Percentiles rank a stretch among this genome's conserved stretches.
Conservation (phyloP, 2,797 vertebrate species). For the Coreius guichenoti region DNA sequence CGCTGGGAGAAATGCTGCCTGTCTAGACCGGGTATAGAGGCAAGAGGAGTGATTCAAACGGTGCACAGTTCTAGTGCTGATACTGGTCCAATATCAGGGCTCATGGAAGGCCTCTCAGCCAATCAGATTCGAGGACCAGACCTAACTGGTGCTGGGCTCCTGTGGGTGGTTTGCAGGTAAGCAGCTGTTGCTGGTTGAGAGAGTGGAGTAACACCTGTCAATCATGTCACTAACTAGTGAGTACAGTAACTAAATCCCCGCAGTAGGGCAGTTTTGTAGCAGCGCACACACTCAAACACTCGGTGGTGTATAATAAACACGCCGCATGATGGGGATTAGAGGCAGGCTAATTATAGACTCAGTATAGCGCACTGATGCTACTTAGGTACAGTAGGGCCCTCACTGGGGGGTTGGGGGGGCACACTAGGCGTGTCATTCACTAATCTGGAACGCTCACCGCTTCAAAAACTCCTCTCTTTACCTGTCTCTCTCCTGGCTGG, state of each 20-base stretch:
- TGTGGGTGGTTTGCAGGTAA: conserved; percentile 3
- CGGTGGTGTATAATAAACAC: conserved; percentile 47
- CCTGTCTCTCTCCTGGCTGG: conserved; percentile 26
- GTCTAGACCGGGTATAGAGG: too few relatives aligned
- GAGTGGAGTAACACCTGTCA: conserved; percentile 49
- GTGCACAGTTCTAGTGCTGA: too few relatives aligned
- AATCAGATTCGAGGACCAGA: neutral
- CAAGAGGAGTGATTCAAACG: too few relatives aligned
- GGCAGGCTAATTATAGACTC: conserved; percentile 54
- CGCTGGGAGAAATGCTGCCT: too few relatives aligned
- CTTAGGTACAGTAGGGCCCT: conserved; percentile 16
- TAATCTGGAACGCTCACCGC: conserved; percentile 4
- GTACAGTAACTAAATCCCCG: conserved; percentile 41
- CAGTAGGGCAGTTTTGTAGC: conserved; percentile 20
- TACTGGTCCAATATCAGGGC: too few relatives aligned
- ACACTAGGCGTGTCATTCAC: conserved; percentile 51
- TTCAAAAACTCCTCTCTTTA: conserved; percentile 23
- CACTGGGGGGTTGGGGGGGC: neutral
- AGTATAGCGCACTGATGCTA: conserved; percentile 20
- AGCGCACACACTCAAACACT: conserved; percentile 19
- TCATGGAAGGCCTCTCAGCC: too few relatives aligned
- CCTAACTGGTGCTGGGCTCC: neutral
- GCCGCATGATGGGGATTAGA: conserved; percentile 22
- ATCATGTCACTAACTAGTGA: conserved; percentile 41
- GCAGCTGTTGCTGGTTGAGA: neutral